Conservation (phyloP, 2,113 vertebrate genomes). For the Clupea harengus region DNA sequence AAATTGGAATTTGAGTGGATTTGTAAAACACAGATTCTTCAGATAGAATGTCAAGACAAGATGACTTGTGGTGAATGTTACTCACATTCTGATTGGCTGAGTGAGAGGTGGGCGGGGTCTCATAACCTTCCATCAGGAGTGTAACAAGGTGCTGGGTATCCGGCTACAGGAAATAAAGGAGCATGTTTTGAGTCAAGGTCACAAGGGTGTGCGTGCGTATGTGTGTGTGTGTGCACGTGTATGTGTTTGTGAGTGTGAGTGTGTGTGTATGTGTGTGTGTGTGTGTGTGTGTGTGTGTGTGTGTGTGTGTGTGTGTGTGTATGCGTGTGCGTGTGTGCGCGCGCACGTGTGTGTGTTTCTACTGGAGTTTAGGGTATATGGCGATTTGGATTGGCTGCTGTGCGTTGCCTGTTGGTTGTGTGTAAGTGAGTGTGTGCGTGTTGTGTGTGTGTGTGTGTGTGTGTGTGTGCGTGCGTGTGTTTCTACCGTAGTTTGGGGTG, state of each 20-base stretch:
- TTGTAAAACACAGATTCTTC: too few relatives aligned
- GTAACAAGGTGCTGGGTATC: slow-evolving; percentile 14
- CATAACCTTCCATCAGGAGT: slow-evolving; percentile 14
- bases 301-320: neutral
- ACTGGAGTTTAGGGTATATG: slow-evolving; percentile 95
- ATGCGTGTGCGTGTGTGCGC: neutral
- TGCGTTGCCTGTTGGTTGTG: slow-evolving; percentile 86
- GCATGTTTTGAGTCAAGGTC: too few relatives aligned
- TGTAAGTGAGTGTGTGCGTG: neutral
- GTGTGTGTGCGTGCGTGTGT: neutral
- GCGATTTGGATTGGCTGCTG: slow-evolving; percentile 98
- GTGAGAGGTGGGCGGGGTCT: neutral
- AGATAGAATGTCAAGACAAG: too few relatives aligned
- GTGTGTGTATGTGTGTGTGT: neutral
- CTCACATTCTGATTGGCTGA: slow-evolving; percentile 2
- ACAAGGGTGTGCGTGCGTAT: neutral
- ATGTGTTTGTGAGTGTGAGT: neutral
- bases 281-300: too few relatives aligned
- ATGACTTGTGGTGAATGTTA: neutral
- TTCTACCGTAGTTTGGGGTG: neutral
- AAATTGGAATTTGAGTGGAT: too few relatives aligned
- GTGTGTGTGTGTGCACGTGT: neutral
- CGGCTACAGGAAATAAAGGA: neutral
- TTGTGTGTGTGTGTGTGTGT: slow-evolving; percentile 4
- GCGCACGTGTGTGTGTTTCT: neutral